phyloP scores from a whole-genome alignment of 1,140 invertebrate genomes.

The Drusus annulatus region DNA sequence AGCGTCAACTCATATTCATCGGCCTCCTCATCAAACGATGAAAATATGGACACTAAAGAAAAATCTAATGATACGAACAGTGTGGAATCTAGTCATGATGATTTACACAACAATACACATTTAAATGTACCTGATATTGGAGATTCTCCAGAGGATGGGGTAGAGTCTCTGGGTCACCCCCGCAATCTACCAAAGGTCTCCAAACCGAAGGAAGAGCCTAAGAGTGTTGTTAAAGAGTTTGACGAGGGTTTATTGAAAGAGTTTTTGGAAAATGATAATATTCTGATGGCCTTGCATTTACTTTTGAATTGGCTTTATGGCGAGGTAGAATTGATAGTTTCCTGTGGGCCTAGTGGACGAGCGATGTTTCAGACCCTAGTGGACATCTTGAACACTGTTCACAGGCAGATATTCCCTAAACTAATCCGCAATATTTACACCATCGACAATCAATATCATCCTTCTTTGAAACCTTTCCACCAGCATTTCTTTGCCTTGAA shows the following conservation, averaged over 20 bases:
- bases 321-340: conserved; percentile 69
- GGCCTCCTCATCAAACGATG: conserved; percentile 65
- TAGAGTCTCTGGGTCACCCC: background rate
- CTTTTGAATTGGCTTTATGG: conserved; percentile 67
- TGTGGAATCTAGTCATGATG: conserved; percentile 39
- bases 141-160: background rate
- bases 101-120: conserved; percentile 44
- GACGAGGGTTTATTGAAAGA: conserved; percentile 42
- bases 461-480: conserved; percentile 42
- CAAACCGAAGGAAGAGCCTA: background rate
- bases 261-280: conserved; percentile 62
- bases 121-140: conserved; percentile 27
- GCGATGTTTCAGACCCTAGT: conserved; percentile 69
- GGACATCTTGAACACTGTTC: conserved; percentile 68
- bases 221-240: conserved; percentile 39
- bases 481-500: conserved; percentile 40
- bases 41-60: conserved; percentile 62
- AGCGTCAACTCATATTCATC: conserved; percentile 63
- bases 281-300: conserved; percentile 66
- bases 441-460: conserved; percentile 47
- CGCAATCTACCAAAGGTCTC: background rate
- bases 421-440: conserved; percentile 40
- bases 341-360: conserved; percentile 68
- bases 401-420: conserved; percentile 65
- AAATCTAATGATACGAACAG: conserved; percentile 31